phyloP scores from a whole-genome alignment of 2,113 vertebrate species.

The Ochotona princeps region DNA sequence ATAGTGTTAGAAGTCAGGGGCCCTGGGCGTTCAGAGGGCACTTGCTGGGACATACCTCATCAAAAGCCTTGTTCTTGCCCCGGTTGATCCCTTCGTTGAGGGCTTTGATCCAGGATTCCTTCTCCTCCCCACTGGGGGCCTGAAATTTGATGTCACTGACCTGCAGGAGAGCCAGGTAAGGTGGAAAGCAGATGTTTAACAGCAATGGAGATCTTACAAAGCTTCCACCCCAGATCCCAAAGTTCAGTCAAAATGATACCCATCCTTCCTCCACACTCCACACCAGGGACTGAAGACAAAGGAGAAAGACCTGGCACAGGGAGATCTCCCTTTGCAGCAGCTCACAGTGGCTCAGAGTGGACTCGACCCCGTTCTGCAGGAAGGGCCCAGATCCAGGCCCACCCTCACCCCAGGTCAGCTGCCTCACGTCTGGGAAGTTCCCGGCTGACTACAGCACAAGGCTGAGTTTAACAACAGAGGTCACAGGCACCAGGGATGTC shows the following conservation, averaged over 20 bases:
- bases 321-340: neutral
- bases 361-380: neutral
- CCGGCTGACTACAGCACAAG: neutral
- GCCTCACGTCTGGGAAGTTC: neutral
- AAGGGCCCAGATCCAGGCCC: neutral
- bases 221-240: neutral
- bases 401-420: neutral
- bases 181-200: conserved; percentile 27
- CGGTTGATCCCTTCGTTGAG: conserved; percentile 93
- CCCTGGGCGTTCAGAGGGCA: neutral
- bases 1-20: neutral
- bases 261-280: neutral
- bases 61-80: conserved; percentile 96
- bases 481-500: neutral
- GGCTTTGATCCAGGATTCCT: conserved; percentile 96
- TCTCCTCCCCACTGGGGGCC: conserved; percentile 91
- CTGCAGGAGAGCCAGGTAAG: conserved; percentile 82
- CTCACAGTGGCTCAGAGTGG: neutral
- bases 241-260: neutral
- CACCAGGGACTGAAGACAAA: neutral
- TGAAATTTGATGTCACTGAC: conserved; percentile 95
- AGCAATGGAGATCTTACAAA: conserved; percentile 10
- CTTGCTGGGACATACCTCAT: conserved; percentile 90
- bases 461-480: neutral
- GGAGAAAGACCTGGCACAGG: neutral